Evolutionary conservation across 2,113 vertebrate genomes (phyloP).

Genomic region (Bagarius yarrelli): DNA sequence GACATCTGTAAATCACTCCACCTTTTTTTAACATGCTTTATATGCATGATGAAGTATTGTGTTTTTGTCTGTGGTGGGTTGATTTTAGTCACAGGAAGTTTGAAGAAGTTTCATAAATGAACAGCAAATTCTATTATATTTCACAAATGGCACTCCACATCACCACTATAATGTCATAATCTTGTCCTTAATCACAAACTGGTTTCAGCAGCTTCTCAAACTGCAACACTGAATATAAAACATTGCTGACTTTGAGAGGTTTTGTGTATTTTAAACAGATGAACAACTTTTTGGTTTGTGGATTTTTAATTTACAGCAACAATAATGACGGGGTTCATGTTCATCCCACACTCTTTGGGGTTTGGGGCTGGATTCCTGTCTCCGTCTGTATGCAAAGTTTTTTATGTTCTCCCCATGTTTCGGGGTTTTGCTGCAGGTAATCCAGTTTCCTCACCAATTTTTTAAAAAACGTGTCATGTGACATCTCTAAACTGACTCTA

Average conservation of each 20-base stretch:
- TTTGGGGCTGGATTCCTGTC: no score
- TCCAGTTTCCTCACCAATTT: no score
- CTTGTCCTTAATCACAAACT: background rate
- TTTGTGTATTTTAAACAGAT: background rate
- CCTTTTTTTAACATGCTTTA: background rate
- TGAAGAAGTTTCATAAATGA: constrained; percentile 5
- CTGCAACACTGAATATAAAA: background rate
- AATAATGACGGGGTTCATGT: no score
- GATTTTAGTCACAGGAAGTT: background rate
- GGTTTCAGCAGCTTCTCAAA: background rate
- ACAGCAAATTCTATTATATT: constrained; percentile 18
- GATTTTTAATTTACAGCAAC: no score
- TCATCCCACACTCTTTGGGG: no score
- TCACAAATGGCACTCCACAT: background rate
- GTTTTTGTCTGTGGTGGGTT: constrained; percentile 23
- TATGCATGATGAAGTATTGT: constrained; percentile 21
- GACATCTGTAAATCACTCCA: background rate
- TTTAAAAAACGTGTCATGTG: no score
- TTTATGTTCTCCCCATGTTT: no score
- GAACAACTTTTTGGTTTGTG: background rate
- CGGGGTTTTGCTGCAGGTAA: no score
- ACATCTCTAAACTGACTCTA: no score
- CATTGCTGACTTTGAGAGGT: background rate
- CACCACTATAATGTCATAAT: constrained; percentile 16
- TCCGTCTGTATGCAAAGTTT: no score